Percentiles rank a stretch among this genome's conserved stretches.
phyloP scores from a whole-genome alignment of 2,888 invertebrate species.

The Trissolcus brochymenae region DNA sequence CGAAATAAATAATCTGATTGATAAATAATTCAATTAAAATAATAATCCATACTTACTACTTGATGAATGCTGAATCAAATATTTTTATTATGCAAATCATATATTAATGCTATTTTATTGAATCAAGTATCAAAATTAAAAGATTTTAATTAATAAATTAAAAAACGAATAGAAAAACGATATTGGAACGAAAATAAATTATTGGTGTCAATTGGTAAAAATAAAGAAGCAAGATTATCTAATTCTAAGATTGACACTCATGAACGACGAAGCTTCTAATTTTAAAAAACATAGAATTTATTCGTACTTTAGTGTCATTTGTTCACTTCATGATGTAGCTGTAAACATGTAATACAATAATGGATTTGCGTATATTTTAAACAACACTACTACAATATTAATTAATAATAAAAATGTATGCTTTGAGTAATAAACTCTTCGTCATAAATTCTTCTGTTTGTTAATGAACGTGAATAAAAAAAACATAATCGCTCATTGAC shows the following conservation, averaged over 20 bases:
- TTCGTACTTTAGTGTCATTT: slow-evolving; percentile 58
- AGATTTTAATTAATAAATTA: neutral
- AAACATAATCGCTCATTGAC: slow-evolving; percentile 41
- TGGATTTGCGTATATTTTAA: slow-evolving; percentile 58
- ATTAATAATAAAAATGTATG: slow-evolving; percentile 55
- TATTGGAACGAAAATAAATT: neutral
- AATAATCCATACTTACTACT: neutral
- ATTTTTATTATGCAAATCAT: neutral
- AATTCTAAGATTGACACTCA: slow-evolving; percentile 33
- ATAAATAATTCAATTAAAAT: neutral
- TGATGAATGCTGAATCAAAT: too few species aligned
- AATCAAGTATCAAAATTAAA: neutral
- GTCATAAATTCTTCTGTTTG: slow-evolving; percentile 50
- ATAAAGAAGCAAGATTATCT: neutral
- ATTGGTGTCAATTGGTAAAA: neutral
- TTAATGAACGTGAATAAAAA: slow-evolving; percentile 43
- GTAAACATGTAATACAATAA: slow-evolving; percentile 60
- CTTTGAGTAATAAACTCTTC: slow-evolving; percentile 55
- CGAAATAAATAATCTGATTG: neutral
- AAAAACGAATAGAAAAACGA: neutral
- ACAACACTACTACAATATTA: slow-evolving; percentile 57
- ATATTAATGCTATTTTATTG: neutral
- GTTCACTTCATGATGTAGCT: slow-evolving; percentile 58
- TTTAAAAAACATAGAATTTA: slow-evolving; percentile 60
- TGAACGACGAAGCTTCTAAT: slow-evolving; percentile 58